phyloP scores from a whole-genome alignment of 2,888 invertebrate species.

The Chironomus riparius region DNA sequence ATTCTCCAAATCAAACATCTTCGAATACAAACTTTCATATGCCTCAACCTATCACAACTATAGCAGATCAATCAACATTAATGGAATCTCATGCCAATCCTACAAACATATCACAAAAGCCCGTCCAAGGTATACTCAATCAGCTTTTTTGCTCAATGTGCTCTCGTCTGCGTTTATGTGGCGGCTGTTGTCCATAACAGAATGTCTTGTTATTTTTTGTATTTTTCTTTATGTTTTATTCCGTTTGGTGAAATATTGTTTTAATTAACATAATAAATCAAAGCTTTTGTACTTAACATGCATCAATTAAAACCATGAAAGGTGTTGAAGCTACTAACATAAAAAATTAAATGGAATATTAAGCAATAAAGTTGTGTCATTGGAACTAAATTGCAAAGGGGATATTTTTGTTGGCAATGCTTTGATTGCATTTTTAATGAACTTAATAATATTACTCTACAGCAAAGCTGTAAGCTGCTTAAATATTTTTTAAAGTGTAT shows the following conservation, averaged over 20 bases:
- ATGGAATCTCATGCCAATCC: not conserved
- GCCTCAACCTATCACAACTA: not conserved
- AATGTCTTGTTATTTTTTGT: not conserved
- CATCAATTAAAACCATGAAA: too few species aligned
- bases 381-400: too few species aligned
- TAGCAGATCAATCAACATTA: not conserved
- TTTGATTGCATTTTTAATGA: too few species aligned
- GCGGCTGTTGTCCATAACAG: not conserved
- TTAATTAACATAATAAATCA: slow-evolving; percentile 11
- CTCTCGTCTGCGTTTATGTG: not conserved
- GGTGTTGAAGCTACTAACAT: too few species aligned
- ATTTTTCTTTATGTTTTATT: not conserved
- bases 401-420: too few species aligned
- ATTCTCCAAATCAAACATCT: not conserved
- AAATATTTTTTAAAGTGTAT: too few species aligned
- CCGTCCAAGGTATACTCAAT: slow-evolving; percentile 19
- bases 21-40: not conserved
- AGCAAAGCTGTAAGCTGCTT: too few species aligned
- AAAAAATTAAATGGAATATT: too few species aligned
- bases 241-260: slow-evolving; percentile 25
- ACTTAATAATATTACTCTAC: too few species aligned
- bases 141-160: not conserved
- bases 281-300: not conserved
- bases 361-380: too few species aligned
- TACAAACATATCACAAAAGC: not conserved